Evolutionary conservation across 2,888 invertebrate species (phyloP), one percentile per base, ranked within the genome.

Genomic region (Xylocampa areola): DNA sequence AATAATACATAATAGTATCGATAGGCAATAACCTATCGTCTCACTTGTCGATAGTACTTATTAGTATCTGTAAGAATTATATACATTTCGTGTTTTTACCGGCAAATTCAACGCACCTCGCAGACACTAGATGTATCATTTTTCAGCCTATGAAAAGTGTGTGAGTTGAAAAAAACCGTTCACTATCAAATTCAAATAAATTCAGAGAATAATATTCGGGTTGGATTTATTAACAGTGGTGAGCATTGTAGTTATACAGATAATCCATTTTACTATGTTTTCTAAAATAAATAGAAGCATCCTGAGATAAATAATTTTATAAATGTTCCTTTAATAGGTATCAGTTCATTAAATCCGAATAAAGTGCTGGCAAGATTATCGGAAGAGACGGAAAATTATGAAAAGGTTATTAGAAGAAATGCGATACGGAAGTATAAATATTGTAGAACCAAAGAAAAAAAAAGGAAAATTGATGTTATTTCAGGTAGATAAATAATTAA

Each of bases 271-370:
- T 21, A 21, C 21, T 21, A 21, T 21, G 21, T 21, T 21, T 21
- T 21, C 21, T 21, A 21, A 10, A 36, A 11, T 36, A 36, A 19
- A 36, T 36, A 16, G 10, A 36, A 36, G 36, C 16, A 36, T 36
- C 36, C 36, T 36, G 36, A 36, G 16, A 36, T 36, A 36, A 36
- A 36, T 36, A 11, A 36, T 36, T 36, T 16, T 36, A 36, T 36
- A 19, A 36, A 36, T 36, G 36, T 36, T 36, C 19, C 36, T 36
- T 21, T 36, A 19, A 19, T 36, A 36, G 36, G 36, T 36, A 36
- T 36, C 36, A 36, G 36, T 36, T n/a, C 36, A 36, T 36, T 36
- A 19, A 36, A 36, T 36, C 36, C 19, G 14, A 36, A 36, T 36
- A 19, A 36, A 36, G 36, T 36, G 11, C 19, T 36, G 36, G 36